Evolutionary conservation across 1,140 invertebrate species (phyloP), one percentile per base, ranked within the genome.

Genomic region (Cephus cinctus): DNA sequence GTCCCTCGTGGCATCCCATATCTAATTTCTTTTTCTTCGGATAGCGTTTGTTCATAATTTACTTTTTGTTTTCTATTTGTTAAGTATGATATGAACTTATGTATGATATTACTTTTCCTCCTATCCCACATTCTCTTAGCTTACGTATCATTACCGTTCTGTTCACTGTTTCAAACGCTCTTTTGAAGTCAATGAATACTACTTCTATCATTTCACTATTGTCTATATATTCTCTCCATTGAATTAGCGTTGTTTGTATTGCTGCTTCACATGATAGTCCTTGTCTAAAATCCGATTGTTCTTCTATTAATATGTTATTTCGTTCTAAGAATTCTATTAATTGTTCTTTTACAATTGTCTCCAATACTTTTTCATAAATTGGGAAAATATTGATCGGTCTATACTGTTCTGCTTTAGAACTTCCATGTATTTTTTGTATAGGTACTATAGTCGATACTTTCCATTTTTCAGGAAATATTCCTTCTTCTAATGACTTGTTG

Each of bases 111-210:
- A 36, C 34, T 9, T 36, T 15, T 9, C 12, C 12, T 36, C 19
- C 19, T 6, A 36, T 36, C 8, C 34, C 34, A 12, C 15, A 36
- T 15, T 36, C 8, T 6, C 19, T 36, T 15, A 36, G 19, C 19
- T 36, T 36, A 6, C 19, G 14, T 36, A 36, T 12, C 3, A 19
- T 9, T 15, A 36, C 19, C 3, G 8, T 36, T 36, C 34, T 36
- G 15, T 15, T 12, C 6, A 36, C 12, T 36, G 34, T 36, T 36
- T 36, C 34, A 15, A 36, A 36, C 11, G 34, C 34, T 36, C 34
- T n/a, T n/a, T n/a, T n/a, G n/a, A n/a, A n/a, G n/a, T n/a, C n/a
- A n/a, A n/a, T n/a, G n/a, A n/a, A n/a, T 36, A 12, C 34, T 15
- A 36, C 34, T 8, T 18, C 34, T 15, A 18, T 36, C 5, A 9